A percentile compares a stretch with the other conserved stretches of the same genome.
Conservation (phyloP, 2,888 invertebrate species). For the Brachylomia viminalis region DNA sequence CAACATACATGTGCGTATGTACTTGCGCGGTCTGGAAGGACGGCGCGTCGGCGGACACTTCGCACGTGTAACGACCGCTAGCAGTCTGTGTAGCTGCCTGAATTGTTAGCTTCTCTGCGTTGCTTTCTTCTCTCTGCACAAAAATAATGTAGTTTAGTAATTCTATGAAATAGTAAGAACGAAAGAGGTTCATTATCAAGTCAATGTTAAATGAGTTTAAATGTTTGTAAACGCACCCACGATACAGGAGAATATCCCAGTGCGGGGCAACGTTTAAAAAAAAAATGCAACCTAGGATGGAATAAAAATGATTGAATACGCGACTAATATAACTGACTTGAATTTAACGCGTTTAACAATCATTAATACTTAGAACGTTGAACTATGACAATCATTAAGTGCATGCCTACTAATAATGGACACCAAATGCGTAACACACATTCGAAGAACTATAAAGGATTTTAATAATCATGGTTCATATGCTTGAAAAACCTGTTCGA, state of each 20-base stretch:
- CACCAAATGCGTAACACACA: too few species aligned
- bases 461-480: not conserved
- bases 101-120: slow-evolving; percentile 91
- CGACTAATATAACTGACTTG: not conserved
- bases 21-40: slow-evolving; percentile 92
- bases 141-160: slow-evolving; percentile 5
- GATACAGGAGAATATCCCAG: too few species aligned
- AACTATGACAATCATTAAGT: not conserved
- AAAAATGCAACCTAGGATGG: not conserved
- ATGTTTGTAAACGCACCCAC: too few species aligned
- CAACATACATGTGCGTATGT: slow-evolving; percentile 93
- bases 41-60: slow-evolving; percentile 93
- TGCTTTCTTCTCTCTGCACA: slow-evolving; percentile 74
- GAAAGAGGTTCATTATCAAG: not conserved
- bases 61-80: slow-evolving; percentile 93
- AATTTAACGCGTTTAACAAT: too few species aligned
- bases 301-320: not conserved
- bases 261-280: too few species aligned
- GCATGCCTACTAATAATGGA: too few species aligned
- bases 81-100: slow-evolving; percentile 91
- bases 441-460: too few species aligned
- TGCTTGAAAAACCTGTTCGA: not conserved
- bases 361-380: not conserved
- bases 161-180: not conserved
- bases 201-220: too few species aligned